These are phyloP conservation scores for Euzophera pinguis DNA, from an alignment of 2,888 invertebrate genomes.

Conservation along the genomic window DNA sequence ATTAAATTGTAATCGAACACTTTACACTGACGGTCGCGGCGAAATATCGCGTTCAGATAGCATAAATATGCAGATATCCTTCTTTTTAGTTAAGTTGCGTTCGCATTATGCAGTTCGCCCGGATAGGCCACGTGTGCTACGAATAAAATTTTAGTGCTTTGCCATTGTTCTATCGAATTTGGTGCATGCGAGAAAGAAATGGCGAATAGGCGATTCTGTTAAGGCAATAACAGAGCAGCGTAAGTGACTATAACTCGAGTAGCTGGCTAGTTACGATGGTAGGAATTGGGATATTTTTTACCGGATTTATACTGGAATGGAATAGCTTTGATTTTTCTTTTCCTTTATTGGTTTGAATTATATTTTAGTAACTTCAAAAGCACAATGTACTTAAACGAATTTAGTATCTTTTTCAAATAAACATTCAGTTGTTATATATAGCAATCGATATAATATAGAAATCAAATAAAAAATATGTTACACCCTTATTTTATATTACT, in stretches of 20 bases:
- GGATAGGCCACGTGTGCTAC: slow-evolving; percentile 67
- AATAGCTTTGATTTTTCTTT: slow-evolving; percentile 41
- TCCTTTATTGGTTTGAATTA: slow-evolving; percentile 3
- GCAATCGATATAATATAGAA: too few relatives aligned
- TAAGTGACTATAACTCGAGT: slow-evolving; percentile 61
- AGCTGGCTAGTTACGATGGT: slow-evolving; percentile 40
- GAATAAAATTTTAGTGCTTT: slow-evolving; percentile 76
- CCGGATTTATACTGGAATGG: slow-evolving; percentile 38
- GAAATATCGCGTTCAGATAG: slow-evolving; percentile 72
- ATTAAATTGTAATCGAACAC: slow-evolving; percentile 80
- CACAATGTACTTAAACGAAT: too few relatives aligned
- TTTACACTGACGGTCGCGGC: slow-evolving; percentile 70
- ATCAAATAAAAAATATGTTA: too few relatives aligned
- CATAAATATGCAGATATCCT: slow-evolving; percentile 79
- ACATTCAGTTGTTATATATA: too few relatives aligned
- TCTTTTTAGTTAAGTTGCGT: slow-evolving; percentile 75
- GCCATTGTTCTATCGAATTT: slow-evolving; percentile 64
- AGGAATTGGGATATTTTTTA: slow-evolving; percentile 56
- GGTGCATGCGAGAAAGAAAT: slow-evolving; percentile 47
- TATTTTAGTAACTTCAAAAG: background rate
- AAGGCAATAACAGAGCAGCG: slow-evolving; percentile 56
- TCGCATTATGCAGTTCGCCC: slow-evolving; percentile 69
- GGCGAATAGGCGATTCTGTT: slow-evolving; percentile 54
- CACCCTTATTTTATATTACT: too few relatives aligned
- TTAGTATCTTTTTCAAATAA: too few relatives aligned